Conservation (phyloP, 2,113 vertebrate species). For the Uria lomvia region DNA sequence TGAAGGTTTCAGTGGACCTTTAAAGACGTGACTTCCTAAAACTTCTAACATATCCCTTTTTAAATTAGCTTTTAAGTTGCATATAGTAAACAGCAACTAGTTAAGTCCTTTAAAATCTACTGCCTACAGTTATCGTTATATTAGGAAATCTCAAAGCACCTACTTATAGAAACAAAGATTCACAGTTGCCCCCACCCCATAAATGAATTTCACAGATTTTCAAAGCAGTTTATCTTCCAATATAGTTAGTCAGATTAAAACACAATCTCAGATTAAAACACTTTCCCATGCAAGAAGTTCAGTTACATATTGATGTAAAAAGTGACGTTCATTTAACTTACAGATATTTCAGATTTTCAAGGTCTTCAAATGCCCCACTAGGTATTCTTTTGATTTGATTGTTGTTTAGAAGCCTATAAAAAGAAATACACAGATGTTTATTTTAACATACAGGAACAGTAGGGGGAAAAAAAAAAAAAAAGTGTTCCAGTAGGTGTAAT, state of each 20-base stretch:
- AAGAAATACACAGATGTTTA: not conserved
- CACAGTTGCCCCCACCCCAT: not conserved
- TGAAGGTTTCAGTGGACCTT: not conserved
- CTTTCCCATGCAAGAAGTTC: not conserved
- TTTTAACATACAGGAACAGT: not conserved
- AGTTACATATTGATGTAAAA: not conserved
- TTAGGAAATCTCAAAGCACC: not conserved
- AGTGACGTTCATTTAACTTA: slow-evolving; percentile 74
- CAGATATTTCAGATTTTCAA: slow-evolving; percentile 99
- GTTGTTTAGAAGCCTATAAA: slow-evolving; percentile 92
- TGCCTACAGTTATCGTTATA: not conserved
- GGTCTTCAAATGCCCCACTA: slow-evolving; percentile 89
- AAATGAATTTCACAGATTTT: not conserved
- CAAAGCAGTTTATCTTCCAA: not conserved
- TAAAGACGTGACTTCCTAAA: not conserved
- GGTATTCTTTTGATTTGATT: slow-evolving; percentile 94
- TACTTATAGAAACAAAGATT: not conserved
- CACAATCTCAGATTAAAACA: not conserved
- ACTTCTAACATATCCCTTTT: not conserved
- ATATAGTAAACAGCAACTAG: not conserved
- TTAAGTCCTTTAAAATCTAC: not conserved
- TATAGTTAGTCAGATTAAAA: not conserved
- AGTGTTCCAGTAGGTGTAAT: not conserved
- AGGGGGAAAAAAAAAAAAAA: rapidly evolving
- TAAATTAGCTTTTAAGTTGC: not conserved